Evolutionary conservation across 2,888 invertebrate species (phyloP).

Genomic region (Ganaspis brasiliensis): DNA sequence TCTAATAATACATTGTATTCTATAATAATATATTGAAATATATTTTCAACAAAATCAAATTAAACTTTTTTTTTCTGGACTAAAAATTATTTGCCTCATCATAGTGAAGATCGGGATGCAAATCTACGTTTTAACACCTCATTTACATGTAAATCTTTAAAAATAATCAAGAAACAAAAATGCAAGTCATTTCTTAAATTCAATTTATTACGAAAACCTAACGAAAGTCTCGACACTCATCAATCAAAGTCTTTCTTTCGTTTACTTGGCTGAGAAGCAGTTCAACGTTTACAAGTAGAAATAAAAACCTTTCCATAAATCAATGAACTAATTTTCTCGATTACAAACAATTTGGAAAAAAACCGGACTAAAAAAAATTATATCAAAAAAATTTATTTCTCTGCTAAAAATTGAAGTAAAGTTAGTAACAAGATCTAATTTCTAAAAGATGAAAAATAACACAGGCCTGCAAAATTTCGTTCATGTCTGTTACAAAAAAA

Average conservation of each 20-base stretch:
- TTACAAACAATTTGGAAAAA: slow-evolving; percentile 26
- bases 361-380: too few species aligned
- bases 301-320: slow-evolving; percentile 47
- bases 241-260: slow-evolving; percentile 66
- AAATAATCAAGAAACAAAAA: neutral
- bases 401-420: slow-evolving; percentile 11
- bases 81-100: too few species aligned
- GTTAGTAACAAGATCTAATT: too few species aligned
- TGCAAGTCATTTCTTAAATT: slow-evolving; percentile 10
- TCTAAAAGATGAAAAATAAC: too few species aligned
- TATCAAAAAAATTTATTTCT: too few species aligned
- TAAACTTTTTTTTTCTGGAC: too few species aligned
- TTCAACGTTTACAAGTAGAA: slow-evolving; percentile 60
- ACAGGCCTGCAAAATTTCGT: too few species aligned
- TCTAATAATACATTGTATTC: too few species aligned
- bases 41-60: too few species aligned
- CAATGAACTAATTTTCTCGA: slow-evolving; percentile 28
- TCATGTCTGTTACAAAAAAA: too few species aligned
- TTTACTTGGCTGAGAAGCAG: slow-evolving; percentile 60
- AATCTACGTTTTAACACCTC: neutral
- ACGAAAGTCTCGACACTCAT: slow-evolving; percentile 52
- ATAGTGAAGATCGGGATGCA: neutral
- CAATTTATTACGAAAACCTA: slow-evolving; percentile 5
- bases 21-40: too few species aligned
- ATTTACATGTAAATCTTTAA: neutral